Percentiles rank a stretch among this genome's conserved stretches.
Evolutionary conservation across 2,113 vertebrate species (phyloP).

Genomic region (Eulemur rufifrons): DNA sequence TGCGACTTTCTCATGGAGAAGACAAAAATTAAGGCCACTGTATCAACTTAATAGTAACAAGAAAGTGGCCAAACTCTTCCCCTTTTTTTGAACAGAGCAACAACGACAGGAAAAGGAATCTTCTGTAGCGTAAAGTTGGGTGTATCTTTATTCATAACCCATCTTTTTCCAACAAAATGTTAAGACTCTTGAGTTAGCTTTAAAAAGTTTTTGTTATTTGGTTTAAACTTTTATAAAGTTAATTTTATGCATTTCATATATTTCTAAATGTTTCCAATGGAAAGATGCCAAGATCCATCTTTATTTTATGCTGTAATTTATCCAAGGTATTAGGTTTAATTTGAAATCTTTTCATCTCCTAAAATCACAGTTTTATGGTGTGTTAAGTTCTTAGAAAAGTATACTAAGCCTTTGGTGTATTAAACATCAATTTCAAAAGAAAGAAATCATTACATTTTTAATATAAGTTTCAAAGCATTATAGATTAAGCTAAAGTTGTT

Average conservation of each 20-base stretch:
- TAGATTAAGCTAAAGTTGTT: background rate
- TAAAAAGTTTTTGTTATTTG: background rate
- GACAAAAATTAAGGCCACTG: background rate
- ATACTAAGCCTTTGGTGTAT: background rate
- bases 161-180: background rate
- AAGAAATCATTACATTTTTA: background rate
- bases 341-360: background rate
- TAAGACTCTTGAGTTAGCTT: background rate
- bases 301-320: background rate
- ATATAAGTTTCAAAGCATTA: background rate
- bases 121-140: background rate
- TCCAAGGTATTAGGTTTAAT: background rate
- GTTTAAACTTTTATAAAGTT: constrained; percentile 17
- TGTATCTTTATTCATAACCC: background rate
- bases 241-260: background rate
- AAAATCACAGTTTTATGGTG: background rate
- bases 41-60: background rate
- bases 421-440: background rate
- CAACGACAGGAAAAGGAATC: background rate
- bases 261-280: background rate
- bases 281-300: background rate
- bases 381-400: background rate
- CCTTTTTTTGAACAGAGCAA: background rate
- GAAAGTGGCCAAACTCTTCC: background rate
- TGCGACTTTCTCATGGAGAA: background rate